A percentile compares a stretch with the other conserved stretches of the same genome.
phyloP scores from a whole-genome alignment of 2,113 vertebrate genomes.

The Perca flavescens region DNA sequence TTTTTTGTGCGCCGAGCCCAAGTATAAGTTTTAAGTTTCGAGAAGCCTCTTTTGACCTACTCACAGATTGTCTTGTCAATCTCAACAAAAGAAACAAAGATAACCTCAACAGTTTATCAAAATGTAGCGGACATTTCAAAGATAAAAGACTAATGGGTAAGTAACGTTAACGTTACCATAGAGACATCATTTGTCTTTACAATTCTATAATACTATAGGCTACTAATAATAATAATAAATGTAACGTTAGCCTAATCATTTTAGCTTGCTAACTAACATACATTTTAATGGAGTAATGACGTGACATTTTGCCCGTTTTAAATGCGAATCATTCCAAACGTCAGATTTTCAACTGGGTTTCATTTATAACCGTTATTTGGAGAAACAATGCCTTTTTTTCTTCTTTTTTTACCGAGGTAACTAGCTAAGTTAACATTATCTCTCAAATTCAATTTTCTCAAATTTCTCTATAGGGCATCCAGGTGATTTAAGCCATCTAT shows the following conservation, averaged over 20 bases:
- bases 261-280: not conserved
- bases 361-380: not conserved
- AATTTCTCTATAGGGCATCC: not conserved
- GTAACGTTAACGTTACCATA: constrained; percentile 17
- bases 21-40: constrained; percentile 62
- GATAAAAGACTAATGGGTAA: constrained; percentile 70
- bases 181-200: not conserved
- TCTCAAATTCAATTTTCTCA: not conserved
- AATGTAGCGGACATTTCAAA: constrained; percentile 68
- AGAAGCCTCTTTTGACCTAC: constrained; percentile 67
- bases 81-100: constrained; percentile 80
- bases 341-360: not conserved
- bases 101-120: constrained; percentile 59
- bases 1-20: not conserved
- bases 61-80: constrained; percentile 73
- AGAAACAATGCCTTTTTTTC: not conserved
- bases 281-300: not conserved
- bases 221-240: no score
- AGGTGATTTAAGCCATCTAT: not conserved
- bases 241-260: not conserved
- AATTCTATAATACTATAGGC: no score
- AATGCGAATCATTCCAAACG: not conserved
- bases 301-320: not conserved
- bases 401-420: not conserved
- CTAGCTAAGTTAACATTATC: not conserved